Evolutionary conservation across 2,797 vertebrate species (phyloP).

Genomic region (Limnodromus scolopaceus): DNA sequence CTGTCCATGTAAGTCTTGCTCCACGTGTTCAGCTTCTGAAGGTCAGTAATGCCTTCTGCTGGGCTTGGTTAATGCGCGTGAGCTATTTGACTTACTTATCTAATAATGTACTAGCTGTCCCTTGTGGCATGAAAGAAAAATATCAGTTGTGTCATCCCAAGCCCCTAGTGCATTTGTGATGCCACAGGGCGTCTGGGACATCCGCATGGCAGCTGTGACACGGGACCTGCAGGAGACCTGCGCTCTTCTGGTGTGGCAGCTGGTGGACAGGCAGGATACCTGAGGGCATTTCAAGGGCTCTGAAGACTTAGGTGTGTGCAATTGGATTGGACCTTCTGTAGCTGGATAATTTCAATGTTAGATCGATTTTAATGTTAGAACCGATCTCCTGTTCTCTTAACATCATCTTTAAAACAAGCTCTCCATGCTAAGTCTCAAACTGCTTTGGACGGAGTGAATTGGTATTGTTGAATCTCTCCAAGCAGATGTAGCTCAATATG

Average conservation of each 20-base stretch:
- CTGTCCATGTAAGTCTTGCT: background rate
- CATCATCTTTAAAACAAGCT: background rate
- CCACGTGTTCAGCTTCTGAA: background rate
- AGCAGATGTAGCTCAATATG: background rate
- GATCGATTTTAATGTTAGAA: background rate
- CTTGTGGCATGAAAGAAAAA: background rate
- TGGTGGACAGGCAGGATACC: background rate
- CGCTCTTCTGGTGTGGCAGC: background rate
- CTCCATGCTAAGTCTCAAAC: background rate
- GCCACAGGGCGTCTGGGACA: background rate
- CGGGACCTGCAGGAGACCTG: background rate
- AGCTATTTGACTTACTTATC: background rate
- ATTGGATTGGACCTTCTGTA: background rate
- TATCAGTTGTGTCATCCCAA: background rate
- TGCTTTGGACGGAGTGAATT: background rate
- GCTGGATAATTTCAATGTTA: background rate
- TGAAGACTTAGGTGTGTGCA: background rate
- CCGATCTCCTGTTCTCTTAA: background rate
- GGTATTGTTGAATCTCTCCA: background rate
- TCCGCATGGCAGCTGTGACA: background rate
- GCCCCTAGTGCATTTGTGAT: background rate
- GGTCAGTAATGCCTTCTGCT: background rate
- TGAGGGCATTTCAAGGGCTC: background rate
- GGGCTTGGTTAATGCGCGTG: rapidly evolving
- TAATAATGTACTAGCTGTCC: background rate